These are phyloP conservation scores for Bedellia somnulentella DNA, from an alignment of 2,888 invertebrate genomes.

Conservation along the genomic window DNA sequence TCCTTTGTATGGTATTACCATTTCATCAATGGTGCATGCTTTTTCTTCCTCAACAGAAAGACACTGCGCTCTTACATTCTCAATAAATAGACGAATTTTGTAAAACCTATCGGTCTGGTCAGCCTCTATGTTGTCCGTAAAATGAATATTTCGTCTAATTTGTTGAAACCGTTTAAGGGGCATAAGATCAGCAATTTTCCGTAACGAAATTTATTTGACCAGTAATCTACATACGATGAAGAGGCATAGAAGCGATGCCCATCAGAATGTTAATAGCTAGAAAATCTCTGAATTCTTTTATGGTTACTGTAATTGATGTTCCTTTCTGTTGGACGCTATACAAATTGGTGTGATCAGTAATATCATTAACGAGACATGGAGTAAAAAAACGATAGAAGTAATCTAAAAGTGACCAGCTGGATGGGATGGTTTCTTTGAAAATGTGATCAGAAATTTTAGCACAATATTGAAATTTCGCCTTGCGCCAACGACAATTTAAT, in stretches of 20 bases:
- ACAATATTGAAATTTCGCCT: not conserved
- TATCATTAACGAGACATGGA: not conserved
- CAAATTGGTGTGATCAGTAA: not conserved
- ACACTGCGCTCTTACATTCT: constrained; percentile 12
- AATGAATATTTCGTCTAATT: constrained; percentile 9
- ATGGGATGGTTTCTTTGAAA: not conserved
- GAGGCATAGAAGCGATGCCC: constrained; percentile 10
- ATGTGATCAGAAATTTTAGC: not conserved
- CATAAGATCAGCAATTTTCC: constrained; percentile 9
- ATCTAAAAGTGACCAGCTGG: not conserved
- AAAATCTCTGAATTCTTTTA: constrained; percentile 9
- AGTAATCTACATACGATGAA: constrained; percentile 10
- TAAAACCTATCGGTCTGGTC: constrained; percentile 8
- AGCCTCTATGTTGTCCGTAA: constrained; percentile 8
- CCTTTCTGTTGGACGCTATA: constrained; percentile 8
- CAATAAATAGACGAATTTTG: constrained; percentile 9
- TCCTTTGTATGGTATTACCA: constrained; percentile 1
- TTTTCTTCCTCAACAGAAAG: constrained; percentile 13
- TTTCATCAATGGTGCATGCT: constrained; percentile 1
- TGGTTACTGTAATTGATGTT: constrained; percentile 8
- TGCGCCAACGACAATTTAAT: not conserved
- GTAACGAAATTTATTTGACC: constrained; percentile 8
- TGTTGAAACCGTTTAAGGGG: constrained; percentile 10
- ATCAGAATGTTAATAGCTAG: constrained; percentile 10
- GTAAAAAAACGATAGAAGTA: constrained; percentile 1